A percentile compares a stretch with the other conserved stretches of the same genome.
Evolutionary conservation across 30 jellyfish, hydroid and myxozoan species (phyloP).

Genomic region (Clytia hemisphaerica): DNA sequence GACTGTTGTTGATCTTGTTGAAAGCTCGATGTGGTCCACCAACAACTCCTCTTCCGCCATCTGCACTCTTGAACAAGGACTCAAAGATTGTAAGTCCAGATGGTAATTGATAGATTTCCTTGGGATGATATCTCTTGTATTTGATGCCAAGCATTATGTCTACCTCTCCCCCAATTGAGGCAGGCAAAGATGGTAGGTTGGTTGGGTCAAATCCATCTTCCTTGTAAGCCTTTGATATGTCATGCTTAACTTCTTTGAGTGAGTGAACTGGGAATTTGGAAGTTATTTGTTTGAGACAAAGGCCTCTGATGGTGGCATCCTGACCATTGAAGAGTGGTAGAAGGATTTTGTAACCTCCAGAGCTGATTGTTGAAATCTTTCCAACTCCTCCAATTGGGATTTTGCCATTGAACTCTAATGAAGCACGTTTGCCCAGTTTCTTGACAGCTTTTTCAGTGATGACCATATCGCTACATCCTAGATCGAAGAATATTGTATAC

Average conservation of each 20-base stretch:
- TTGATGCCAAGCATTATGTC: background rate
- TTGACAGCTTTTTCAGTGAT: too few species aligned
- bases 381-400: too few species aligned
- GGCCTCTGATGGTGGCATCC: background rate
- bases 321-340: too few species aligned
- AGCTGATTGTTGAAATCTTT: too few species aligned
- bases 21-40: background rate
- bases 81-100: background rate
- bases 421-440: too few species aligned
- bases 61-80: background rate
- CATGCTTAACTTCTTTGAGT: background rate
- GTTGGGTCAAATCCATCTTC: background rate
- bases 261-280: background rate
- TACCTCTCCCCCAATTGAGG: background rate
- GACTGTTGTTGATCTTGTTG: background rate
- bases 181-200: background rate
- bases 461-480: too few species aligned
- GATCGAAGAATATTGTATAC: too few species aligned
- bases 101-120: background rate
- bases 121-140: background rate
- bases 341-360: too few species aligned
- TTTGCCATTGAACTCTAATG: too few species aligned
- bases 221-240: background rate
- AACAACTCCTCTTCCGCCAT: conserved; percentile 1
- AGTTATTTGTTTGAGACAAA: background rate